Evolutionary conservation across 2,888 invertebrate genomes (phyloP).

Genomic region (Pantelozetes paolii): DNA sequence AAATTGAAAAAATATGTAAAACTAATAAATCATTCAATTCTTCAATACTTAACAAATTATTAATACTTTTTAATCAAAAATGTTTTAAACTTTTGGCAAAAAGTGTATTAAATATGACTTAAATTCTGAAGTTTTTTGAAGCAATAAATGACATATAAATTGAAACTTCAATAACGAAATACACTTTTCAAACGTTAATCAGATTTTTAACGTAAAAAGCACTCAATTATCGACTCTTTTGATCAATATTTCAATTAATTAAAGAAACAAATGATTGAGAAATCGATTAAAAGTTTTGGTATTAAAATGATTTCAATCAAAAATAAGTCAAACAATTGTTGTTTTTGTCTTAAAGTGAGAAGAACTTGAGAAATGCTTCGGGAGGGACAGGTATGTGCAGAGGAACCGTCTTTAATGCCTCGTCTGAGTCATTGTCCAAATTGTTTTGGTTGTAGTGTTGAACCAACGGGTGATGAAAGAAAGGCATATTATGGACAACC

Average conservation of each 20-base stretch:
- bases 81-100: no score
- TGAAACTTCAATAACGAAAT: no score
- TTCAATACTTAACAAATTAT: no score
- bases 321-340: background rate
- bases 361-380: conserved; percentile 82
- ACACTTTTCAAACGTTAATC: background rate
- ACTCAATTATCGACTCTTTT: background rate
- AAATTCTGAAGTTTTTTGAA: no score
- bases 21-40: no score
- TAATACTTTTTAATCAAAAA: no score
- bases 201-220: background rate
- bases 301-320: background rate
- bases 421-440: conserved; percentile 50
- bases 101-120: no score
- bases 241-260: no score
- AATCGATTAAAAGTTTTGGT: background rate
- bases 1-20: no score
- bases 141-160: no score
- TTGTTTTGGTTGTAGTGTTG: conserved; percentile 25
- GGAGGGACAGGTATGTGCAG: conserved; percentile 80
- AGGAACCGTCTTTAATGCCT: conserved; percentile 69
- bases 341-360: conserved; percentile 65
- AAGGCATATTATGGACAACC: conserved; percentile 39
- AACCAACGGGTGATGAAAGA: conserved; percentile 41
- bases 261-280: background rate